phyloP scores from a whole-genome alignment of 2,113 vertebrate genomes.

The Phylloscopus trochiloides region DNA sequence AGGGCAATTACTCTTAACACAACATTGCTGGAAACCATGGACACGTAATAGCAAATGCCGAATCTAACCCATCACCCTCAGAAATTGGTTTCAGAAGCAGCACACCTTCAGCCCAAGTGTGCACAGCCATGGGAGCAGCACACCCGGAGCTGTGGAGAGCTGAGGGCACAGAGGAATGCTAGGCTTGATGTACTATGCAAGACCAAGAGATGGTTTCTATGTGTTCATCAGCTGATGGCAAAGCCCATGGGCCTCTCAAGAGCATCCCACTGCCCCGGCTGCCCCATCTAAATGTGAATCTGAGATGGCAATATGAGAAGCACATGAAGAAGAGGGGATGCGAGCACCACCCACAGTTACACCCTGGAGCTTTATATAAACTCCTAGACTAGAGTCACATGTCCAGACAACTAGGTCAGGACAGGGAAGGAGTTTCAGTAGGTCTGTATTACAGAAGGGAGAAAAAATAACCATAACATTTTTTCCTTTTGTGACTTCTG shows the following conservation, averaged over 20 bases:
- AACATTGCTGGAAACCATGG: neutral
- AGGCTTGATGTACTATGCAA: neutral
- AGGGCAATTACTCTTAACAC: neutral
- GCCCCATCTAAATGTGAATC: neutral
- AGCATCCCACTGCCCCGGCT: neutral
- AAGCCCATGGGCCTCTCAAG: neutral
- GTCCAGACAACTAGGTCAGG: neutral
- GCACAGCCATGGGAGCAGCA: fast-evolving
- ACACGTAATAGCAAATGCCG: neutral
- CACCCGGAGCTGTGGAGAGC: neutral
- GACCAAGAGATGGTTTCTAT: neutral
- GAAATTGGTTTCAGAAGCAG: neutral
- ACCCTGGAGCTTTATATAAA: neutral
- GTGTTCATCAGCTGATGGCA: neutral
- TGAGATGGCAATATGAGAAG: neutral
- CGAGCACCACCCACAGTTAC: neutral
- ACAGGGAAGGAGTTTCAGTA: neutral
- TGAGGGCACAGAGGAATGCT: neutral
- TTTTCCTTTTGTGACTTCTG: neutral
- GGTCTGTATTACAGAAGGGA: neutral
- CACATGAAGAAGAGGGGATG: neutral
- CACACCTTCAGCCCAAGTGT: fast-evolving
- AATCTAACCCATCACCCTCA: neutral
- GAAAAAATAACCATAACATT: neutral
- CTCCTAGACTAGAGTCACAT: neutral